Conservation (phyloP, 2,797 vertebrate species). For the Crypturellus tataupa region DNA sequence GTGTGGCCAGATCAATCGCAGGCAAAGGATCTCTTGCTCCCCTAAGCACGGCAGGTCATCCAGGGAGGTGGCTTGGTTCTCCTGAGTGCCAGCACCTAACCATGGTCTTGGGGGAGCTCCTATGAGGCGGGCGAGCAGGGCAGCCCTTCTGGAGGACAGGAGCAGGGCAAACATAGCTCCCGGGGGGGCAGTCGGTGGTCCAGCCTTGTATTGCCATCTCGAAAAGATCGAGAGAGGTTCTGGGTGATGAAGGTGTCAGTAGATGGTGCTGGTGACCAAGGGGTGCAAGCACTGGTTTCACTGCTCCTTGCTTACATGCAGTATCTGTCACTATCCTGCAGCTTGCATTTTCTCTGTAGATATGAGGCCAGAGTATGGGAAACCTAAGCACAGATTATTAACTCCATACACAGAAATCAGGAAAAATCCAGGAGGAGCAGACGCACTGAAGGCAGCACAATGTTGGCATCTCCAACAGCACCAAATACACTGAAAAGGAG, state of each 20-base stretch:
- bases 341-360: neutral
- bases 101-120: neutral
- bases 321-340: neutral
- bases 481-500: neutral
- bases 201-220: neutral
- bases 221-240: neutral
- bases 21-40: neutral
- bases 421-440: neutral
- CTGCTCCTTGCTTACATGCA: rapidly evolving
- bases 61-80: neutral
- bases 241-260: neutral
- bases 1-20: rapidly evolving
- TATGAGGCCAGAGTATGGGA: neutral
- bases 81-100: neutral
- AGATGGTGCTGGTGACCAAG: slow-evolving; percentile 30
- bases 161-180: neutral
- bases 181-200: neutral
- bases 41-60: rapidly evolving
- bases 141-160: too few species aligned
- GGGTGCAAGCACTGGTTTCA: neutral
- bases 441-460: neutral
- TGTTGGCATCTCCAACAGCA: neutral
- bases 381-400: neutral
- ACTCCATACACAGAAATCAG: neutral
- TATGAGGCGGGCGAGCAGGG: rapidly evolving